Percentiles rank a stretch among this genome's conserved stretches.
phyloP scores from a whole-genome alignment of 2,888 invertebrate species.

The Drosophila koepferae region DNA sequence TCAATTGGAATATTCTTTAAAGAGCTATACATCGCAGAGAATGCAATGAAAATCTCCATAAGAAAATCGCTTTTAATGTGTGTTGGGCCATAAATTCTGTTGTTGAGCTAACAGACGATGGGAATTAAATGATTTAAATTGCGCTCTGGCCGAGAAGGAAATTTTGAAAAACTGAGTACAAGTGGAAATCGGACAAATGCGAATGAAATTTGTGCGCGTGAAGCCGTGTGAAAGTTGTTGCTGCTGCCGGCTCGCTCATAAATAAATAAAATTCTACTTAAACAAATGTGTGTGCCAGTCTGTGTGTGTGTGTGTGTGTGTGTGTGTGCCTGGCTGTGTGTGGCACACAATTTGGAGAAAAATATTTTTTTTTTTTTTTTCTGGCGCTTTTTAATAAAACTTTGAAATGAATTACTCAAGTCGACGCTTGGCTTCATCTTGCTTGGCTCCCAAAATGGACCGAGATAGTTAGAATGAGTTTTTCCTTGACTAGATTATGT shows the following conservation, averaged over 20 bases:
- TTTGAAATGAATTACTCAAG: constrained; percentile 73
- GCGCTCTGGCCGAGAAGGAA: constrained; percentile 1
- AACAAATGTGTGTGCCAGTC: constrained; percentile 32
- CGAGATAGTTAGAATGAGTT: constrained; percentile 4
- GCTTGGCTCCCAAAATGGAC: not conserved
- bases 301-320: constrained; percentile 36
- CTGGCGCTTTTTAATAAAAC: constrained; percentile 55
- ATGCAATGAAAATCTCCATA: not conserved
- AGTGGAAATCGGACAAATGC: constrained; percentile 46
- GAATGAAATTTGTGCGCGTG: constrained; percentile 55
- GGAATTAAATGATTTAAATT: constrained; percentile 15
- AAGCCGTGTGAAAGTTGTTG: constrained; percentile 56
- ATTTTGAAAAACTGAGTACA: constrained; percentile 20
- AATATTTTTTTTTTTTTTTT: constrained; percentile 12
- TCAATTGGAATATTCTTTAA: not conserved
- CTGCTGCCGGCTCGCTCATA: constrained; percentile 56
- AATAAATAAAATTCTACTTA: constrained; percentile 71
- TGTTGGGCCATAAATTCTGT: constrained; percentile 7
- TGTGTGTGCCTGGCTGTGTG: constrained; percentile 40
- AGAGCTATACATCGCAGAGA: not conserved
- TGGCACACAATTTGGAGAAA: constrained; percentile 43
- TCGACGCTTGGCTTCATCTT: constrained; percentile 32
- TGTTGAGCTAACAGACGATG: constrained; percentile 1
- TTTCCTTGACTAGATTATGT: not conserved
- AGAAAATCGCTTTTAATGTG: constrained; percentile 7